Evolutionary conservation across 2,888 invertebrate species (phyloP), one percentile per base, ranked within the genome.

Genomic region (Hirtodrosophila alboralis): DNA sequence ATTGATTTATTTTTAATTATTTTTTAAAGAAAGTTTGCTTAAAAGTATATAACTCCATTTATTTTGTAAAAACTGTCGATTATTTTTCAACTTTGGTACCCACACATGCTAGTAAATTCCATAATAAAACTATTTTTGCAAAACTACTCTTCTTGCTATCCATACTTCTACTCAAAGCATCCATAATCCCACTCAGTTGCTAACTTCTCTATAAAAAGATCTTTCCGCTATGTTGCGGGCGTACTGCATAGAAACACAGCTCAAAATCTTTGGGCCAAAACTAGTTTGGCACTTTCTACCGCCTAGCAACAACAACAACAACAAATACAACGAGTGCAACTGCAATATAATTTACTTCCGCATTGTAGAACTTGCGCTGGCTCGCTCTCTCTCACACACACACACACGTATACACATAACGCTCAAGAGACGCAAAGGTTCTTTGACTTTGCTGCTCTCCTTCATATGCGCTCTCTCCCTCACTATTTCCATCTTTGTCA

Each of bases 301-400:
- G 63, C 63, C 16, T 57, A 36, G 49, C 43, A 75, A 51, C 58
- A 49, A 52, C 48, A 61, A 33, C 26, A 57, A 60, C 49, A 78
- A 26, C 40, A 70, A 59, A 45, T 27, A 28, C 51, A 58, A 40
- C 27, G 59, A 58, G 57, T 67, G 68, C 68, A 71, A 66, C 47
- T 51, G 56, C 51, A 67, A 47, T 44, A 67, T 54, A 75, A n/a
- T 78, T 53, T 10, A 85, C 79, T 79, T 79, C 79, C 79, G 79
- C 86, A 79, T 79, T 85, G 68, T 52, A 64, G 51, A 66, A 64
- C 49, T 59, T 26, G 36, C 48, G 28, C 38, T 48, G 49, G 31
- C 37, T 7, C 30, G 6, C 49, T n/a, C 30, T 4, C 30, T 16
- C 45, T 28, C 18, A n/a, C 57, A 30, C 14, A 40, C 40, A 37